Evolutionary conservation across 1,140 invertebrate species (phyloP), one percentile per base, ranked within the genome.

Genomic region (Zophobas morio): DNA sequence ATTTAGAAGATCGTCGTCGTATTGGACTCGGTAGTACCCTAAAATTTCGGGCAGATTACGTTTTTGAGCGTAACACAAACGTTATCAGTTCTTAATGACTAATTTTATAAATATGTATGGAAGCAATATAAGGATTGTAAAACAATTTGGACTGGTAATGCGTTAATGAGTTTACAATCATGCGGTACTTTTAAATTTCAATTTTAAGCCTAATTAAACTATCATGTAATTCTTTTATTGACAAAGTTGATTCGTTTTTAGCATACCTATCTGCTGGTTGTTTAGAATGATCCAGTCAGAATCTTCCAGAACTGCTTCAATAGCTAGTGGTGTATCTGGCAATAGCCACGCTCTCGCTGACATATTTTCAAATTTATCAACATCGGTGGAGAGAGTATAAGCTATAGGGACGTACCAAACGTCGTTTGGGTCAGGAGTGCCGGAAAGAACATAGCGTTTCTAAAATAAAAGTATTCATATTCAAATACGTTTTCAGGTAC

Each of bases 261-360:
- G 4, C 79, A 82, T 84, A 92, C 92, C 92, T 73, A 90, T 90
- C 80, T 91, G 87, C 83, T 91, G 89, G 34, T 93, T 79, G 80
- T 95, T 95, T 1, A 92, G 88, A 75, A 96, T 87, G 2, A 94
- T 83, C 92, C 93, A 95, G 8, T 88, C 85, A 6, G 42, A 89
- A 83, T 0, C 85, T 81, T 75, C 81, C 56, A 1, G 75, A 42
- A 0, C 80, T 6, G 32, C 3, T 6, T 6, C 2, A n/a, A 83
- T 46, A n/a, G 84, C 84, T 32, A 82, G 78, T 6, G 46, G 77
- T 35, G 81, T 73, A 0, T 71, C 83, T 1, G 81, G 37, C 54
- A 75, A 72, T 3, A 88, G 63, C 86, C 88, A 91, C 1, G 87
- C 75, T 79, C 85, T 84, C 5, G 92, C 85, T 32, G 86, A 88